Conservation (phyloP, 2,113 vertebrate genomes). For the Rhinopomastus cyanomelas region DNA sequence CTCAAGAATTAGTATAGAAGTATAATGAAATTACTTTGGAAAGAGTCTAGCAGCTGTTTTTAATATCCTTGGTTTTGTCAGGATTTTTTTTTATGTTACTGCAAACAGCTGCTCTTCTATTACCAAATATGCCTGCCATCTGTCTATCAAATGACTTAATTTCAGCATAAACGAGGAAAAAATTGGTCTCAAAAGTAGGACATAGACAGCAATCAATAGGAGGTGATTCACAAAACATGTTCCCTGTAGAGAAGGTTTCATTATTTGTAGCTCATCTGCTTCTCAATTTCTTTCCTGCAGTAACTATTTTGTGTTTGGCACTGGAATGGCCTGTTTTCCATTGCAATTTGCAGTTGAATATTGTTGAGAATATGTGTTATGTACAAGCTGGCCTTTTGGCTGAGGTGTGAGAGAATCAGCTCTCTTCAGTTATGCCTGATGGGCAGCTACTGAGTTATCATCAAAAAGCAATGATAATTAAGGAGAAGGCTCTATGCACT, state of each 20-base stretch:
- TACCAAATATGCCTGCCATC: slow-evolving; percentile 24
- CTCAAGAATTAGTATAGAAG: not conserved
- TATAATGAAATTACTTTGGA: not conserved
- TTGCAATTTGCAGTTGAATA: not conserved
- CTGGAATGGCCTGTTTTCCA: not conserved
- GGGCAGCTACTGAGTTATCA: not conserved
- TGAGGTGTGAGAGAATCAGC: not conserved
- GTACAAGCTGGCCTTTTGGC: not conserved
- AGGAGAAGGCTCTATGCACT: not conserved
- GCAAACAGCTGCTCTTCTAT: slow-evolving; percentile 31
- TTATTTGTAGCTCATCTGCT: not conserved
- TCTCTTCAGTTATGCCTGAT: not conserved
- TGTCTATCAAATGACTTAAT: not conserved
- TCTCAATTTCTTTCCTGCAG: not conserved
- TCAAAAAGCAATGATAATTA: not conserved
- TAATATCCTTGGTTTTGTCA: not conserved
- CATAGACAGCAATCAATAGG: not conserved
- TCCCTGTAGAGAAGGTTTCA: not conserved
- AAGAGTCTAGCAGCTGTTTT: slow-evolving; percentile 31
- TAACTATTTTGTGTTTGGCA: not conserved
- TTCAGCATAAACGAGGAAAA: slow-evolving; percentile 9
- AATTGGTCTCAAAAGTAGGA: slow-evolving; percentile 13
- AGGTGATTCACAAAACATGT: not conserved
- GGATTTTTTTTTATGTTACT: slow-evolving; percentile 4
- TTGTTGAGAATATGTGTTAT: not conserved